phyloP scores from a whole-genome alignment of 2,888 invertebrate genomes.

The Silvanus unidentatus region DNA sequence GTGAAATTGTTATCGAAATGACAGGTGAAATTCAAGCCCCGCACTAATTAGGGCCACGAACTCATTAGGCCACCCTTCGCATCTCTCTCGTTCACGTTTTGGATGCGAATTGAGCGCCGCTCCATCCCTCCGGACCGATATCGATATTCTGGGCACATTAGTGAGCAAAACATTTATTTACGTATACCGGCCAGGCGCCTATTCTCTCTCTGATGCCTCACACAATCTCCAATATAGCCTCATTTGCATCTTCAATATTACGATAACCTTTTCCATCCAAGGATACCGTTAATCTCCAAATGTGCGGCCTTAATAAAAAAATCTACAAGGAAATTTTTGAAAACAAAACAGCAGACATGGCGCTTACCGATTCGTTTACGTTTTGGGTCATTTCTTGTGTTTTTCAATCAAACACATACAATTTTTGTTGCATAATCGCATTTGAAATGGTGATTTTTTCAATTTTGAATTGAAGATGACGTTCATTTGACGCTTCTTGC shows the following conservation, averaged over 20 bases:
- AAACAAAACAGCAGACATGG: no score
- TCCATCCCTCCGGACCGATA: not conserved
- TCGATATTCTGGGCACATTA: not conserved
- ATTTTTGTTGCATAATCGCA: no score
- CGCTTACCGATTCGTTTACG: no score
- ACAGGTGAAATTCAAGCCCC: not conserved
- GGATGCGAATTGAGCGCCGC: no score
- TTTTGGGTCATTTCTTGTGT: no score
- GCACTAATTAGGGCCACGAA: not conserved
- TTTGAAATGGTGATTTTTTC: no score
- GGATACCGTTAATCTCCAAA: not conserved
- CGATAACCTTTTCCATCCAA: not conserved
- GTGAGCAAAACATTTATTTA: not conserved
- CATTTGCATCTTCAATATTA: not conserved
- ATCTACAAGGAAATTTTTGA: no score
- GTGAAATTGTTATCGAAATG: not conserved
- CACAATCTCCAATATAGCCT: not conserved
- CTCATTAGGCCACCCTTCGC: slow-evolving; percentile 3
- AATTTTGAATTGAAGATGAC: no score
- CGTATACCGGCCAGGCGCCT: not conserved
- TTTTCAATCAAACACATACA: no score
- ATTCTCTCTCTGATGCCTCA: not conserved
- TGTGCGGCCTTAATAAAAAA: not conserved
- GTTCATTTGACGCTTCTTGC: no score
- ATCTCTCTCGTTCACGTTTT: no score